A percentile compares a stretch with the other conserved stretches of the same genome.
Evolutionary conservation across 2,113 vertebrate genomes (phyloP).

Genomic region (Lichenostomus cassidix): DNA sequence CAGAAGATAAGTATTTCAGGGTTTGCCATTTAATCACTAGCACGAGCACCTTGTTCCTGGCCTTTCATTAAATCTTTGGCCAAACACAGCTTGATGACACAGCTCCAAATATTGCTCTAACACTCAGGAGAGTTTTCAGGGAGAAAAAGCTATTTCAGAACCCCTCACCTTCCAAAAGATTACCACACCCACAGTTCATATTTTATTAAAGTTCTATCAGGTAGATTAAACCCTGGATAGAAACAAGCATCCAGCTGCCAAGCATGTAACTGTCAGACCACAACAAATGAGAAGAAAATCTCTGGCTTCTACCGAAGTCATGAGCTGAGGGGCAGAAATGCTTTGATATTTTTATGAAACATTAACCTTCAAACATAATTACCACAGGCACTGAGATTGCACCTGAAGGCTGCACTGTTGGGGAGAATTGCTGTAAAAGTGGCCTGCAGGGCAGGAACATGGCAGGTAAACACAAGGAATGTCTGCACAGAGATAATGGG

Average conservation of each 20-base stretch:
- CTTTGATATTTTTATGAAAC: constrained; percentile 28
- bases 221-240: not conserved
- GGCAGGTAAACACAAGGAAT: not conserved
- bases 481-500: not conserved
- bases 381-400: not conserved
- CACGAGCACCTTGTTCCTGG: not conserved
- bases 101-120: not conserved
- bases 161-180: not conserved
- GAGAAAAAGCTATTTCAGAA: not conserved
- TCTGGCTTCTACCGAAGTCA: not conserved
- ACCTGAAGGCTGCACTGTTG: constrained; percentile 12
- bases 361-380: constrained; percentile 29
- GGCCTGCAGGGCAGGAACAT: constrained; percentile 1
- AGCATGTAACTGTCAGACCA: not conserved
- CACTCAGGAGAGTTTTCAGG: not conserved
- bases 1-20: not conserved
- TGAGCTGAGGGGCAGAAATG: not conserved
- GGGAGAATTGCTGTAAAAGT: not conserved
- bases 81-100: not conserved
- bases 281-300: not conserved
- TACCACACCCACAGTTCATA: not conserved
- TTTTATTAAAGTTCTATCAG: not conserved
- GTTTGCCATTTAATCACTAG: not conserved
- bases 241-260: not conserved
- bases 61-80: not conserved